Base-by-base conservation (phyloP, 1,140 invertebrate genomes). In the Drosophila nannoptera region DNA sequence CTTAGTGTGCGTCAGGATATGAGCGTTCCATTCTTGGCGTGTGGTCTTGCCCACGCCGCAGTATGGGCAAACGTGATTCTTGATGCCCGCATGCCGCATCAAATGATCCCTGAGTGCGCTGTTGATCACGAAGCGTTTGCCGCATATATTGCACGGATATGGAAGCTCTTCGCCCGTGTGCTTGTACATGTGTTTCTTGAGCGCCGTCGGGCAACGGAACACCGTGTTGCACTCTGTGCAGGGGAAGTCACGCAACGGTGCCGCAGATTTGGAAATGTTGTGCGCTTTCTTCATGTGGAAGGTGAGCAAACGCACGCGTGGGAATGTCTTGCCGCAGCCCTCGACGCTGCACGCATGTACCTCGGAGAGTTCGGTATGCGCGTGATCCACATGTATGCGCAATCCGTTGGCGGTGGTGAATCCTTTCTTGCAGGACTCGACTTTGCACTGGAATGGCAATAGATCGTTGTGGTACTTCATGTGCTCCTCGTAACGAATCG, bases 91-190 rank as follows among this genome's bases (percentile, higher is more conserved):
- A 56, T 89, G 88, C 1, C 88, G 81, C 77, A 88, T 87, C 7
- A 89, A 54, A 54, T 89, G 87, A 75, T 89, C 84, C 35, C 87
- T 65, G 7, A 89, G 71, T 12, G 78, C 81, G 36, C 81, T 86
- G 45, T 89, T 89, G 7, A 87, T 87, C 4, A 87, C 78, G 49
- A 89, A 89, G n/a, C 83, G 68, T 40, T 89, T 88, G 55, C 91
- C 91, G 73, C 92, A 92, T 1, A 91, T 92, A 54, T 92, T 91
- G 76, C 92, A 92, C 0, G 91, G 90, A 58, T 91, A 92, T 2
- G 91, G 92, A 48, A 91, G 90, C 78, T 92, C 91, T 29, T 91
- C 91, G 7, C 91, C 91, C 48, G 82, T 86, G 64, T 92, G 91
- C 29, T 91, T 92, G 48, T 91, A 91, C 62, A 91, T 92, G 66